phyloP scores from a whole-genome alignment of 2,888 invertebrate species.

The Saturnia japonica region DNA sequence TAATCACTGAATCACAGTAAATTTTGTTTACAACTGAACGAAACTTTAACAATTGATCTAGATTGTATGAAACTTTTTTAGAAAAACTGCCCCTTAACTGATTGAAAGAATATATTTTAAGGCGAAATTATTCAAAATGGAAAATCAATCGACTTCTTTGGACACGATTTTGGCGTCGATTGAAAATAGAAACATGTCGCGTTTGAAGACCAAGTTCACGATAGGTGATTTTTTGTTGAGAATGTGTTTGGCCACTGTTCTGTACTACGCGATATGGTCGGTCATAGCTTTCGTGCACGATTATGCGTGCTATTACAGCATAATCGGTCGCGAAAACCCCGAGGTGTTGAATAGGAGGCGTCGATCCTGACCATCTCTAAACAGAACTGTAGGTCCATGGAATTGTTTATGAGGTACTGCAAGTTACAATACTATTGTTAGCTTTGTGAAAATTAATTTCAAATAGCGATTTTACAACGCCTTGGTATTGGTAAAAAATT shows the following conservation, averaged over 20 bases:
- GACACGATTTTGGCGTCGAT: neutral
- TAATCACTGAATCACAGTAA: constrained; percentile 22
- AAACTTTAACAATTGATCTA: neutral
- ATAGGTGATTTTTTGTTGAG: constrained; percentile 45
- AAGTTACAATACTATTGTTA: no score
- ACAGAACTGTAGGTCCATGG: neutral
- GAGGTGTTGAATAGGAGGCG: constrained; percentile 4
- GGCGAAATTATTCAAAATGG: neutral
- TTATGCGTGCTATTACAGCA: constrained; percentile 15
- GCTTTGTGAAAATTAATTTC: no score
- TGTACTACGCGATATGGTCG: constrained; percentile 46
- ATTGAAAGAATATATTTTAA: neutral
- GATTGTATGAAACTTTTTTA: no score
- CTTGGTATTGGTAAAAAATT: no score
- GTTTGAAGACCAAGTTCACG: constrained; percentile 17
- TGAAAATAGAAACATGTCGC: neutral
- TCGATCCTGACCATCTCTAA: constrained; percentile 17
- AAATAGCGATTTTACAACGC: no score
- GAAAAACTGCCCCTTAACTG: neutral
- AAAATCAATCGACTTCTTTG: neutral
- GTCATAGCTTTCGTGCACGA: constrained; percentile 35
- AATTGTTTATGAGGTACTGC: neutral
- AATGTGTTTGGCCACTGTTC: constrained; percentile 45
- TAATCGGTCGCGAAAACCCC: neutral
- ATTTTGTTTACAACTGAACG: neutral